Evolutionary conservation across 1,140 invertebrate species (phyloP).

Genomic region (Halotydeus destructor): DNA sequence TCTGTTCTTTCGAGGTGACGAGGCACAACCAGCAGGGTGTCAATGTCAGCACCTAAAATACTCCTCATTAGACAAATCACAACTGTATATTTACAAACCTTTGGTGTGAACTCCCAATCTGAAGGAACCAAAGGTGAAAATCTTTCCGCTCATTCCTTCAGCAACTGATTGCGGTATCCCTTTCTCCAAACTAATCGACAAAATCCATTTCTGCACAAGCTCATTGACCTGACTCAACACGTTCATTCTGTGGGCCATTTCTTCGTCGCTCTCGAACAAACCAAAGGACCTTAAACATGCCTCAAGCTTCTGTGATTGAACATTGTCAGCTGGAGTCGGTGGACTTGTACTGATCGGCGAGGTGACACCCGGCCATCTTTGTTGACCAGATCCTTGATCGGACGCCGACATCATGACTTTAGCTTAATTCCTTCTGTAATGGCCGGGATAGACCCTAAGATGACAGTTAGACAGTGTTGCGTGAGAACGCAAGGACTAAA

Average conservation of each 20-base stretch:
- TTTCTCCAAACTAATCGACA: constrained; percentile 58
- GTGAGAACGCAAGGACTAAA: no score
- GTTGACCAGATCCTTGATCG: no score
- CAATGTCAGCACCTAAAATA: constrained; percentile 76
- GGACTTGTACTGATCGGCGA: constrained; percentile 71
- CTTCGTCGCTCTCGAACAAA: constrained; percentile 73
- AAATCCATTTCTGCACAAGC: constrained; percentile 77
- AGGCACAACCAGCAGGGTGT: constrained; percentile 91
- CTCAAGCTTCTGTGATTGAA: constrained; percentile 58
- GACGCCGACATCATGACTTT: no score
- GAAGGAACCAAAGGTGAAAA: constrained; percentile 97
- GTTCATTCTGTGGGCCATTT: constrained; percentile 60
- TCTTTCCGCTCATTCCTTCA: constrained; percentile 79
- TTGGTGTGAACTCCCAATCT: constrained; percentile 65
- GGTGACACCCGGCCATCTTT: constrained; percentile 77
- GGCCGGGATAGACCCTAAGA: no score
- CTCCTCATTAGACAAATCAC: neutral
- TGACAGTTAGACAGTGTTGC: no score
- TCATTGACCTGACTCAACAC: constrained; percentile 55
- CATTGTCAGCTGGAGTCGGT: constrained; percentile 62
- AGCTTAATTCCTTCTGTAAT: no score
- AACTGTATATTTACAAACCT: constrained; percentile 20
- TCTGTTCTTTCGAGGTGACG: constrained; percentile 78
- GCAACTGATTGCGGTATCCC: constrained; percentile 69
- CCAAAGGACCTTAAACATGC: constrained; percentile 61